A percentile compares a stretch with the other conserved stretches of the same genome.
Evolutionary conservation across 2,797 vertebrate species (phyloP).

Genomic region (Kryptolebias ocellatus): DNA sequence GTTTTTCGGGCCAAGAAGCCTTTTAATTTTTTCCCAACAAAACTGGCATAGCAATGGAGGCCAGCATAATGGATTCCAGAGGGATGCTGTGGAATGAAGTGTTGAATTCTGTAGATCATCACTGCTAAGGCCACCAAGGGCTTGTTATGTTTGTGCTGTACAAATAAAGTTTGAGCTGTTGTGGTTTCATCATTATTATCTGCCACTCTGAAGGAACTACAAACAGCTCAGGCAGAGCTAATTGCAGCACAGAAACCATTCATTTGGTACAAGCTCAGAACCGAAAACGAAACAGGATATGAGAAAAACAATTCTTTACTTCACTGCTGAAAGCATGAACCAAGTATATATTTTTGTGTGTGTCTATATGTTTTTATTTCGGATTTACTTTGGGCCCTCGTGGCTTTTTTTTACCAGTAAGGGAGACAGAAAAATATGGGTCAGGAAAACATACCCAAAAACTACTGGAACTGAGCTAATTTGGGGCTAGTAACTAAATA

Average conservation of each 20-base stretch:
- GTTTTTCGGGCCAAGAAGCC: constrained; percentile 49
- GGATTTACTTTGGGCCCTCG: too few relatives aligned
- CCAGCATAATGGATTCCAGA: constrained; percentile 71
- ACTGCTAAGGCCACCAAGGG: constrained; percentile 50
- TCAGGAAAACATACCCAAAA: too few relatives aligned
- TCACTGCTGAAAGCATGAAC: too few relatives aligned
- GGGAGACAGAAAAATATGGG: too few relatives aligned
- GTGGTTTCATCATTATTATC: constrained; percentile 49
- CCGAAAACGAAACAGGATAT: not conserved
- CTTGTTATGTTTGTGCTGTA: constrained; percentile 52
- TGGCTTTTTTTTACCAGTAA: too few relatives aligned
- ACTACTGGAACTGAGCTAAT: too few relatives aligned
- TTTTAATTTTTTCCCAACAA: constrained; percentile 58
- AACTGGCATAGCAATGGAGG: constrained; percentile 65
- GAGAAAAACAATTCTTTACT: too few relatives aligned
- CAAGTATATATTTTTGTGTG: too few relatives aligned
- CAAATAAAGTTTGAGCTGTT: constrained; percentile 56
- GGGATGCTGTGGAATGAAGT: constrained; percentile 62
- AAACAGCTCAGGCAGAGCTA: not conserved
- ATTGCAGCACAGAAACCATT: constrained; percentile 1
- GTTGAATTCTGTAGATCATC: constrained; percentile 66
- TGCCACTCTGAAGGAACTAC: constrained; percentile 38
- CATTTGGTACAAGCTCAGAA: too few relatives aligned
- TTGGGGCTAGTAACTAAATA: too few relatives aligned
- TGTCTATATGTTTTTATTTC: too few relatives aligned